Conservation (phyloP, 2,888 invertebrate genomes). For the Pelosia muscerda region DNA sequence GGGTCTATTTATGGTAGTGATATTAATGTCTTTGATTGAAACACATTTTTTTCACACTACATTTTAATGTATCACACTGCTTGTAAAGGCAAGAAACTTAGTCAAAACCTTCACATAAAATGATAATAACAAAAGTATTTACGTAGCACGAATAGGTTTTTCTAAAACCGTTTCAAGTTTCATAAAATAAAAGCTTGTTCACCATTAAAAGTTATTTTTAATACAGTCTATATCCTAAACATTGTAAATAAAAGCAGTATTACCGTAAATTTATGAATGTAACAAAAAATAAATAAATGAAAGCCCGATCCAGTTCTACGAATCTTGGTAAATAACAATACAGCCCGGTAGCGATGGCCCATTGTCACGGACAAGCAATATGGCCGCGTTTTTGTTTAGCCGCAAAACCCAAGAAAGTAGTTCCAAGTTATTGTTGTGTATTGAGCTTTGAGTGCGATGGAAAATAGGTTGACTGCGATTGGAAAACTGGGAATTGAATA, state of each 20-base stretch:
- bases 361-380: slow-evolving; percentile 56
- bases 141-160: no score
- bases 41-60: no score
- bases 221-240: not conserved
- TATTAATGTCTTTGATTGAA: no score
- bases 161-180: no score
- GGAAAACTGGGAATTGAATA: slow-evolving; percentile 20
- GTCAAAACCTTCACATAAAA: no score
- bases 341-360: slow-evolving; percentile 41
- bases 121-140: no score
- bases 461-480: slow-evolving; percentile 30
- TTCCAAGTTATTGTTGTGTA: slow-evolving; percentile 46
- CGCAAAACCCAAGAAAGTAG: slow-evolving; percentile 46
- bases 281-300: not conserved
- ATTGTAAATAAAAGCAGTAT: not conserved
- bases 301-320: slow-evolving; percentile 28
- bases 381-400: slow-evolving; percentile 52
- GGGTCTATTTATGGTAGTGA: no score
- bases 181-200: no score
- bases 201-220: no score
- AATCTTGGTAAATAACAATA: slow-evolving; percentile 42
- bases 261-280: not conserved
- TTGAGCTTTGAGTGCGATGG: slow-evolving; percentile 38
- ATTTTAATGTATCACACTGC: no score
- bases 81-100: no score